phyloP scores from a whole-genome alignment of 2,797 vertebrate species.

The Jordanella pulchra region DNA sequence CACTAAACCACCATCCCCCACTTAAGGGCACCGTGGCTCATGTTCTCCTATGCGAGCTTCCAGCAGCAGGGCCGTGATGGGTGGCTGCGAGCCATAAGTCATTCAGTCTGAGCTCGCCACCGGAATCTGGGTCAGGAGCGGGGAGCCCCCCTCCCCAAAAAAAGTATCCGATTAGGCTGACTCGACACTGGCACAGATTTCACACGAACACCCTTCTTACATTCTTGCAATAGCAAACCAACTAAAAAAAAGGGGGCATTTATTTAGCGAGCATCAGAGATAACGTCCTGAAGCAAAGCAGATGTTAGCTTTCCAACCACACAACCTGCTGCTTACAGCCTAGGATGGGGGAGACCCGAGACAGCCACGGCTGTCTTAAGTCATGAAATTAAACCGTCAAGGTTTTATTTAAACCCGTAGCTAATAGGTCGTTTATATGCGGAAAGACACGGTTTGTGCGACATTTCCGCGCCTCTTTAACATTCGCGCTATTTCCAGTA shows the following conservation, averaged over 20 bases:
- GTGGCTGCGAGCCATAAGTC: constrained; percentile 38
- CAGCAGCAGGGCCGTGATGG: constrained; percentile 20
- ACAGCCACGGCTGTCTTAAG: background rate
- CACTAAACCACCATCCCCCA: constrained; percentile 8
- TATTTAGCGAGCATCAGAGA: background rate
- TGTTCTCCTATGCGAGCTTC: constrained; percentile 17
- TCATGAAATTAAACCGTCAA: no score
- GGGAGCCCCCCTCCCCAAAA: background rate
- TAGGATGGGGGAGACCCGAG: background rate
- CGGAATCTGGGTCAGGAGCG: constrained; percentile 46
- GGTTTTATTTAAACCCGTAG: background rate
- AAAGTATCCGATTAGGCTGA: constrained; percentile 9
- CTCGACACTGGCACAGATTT: background rate
- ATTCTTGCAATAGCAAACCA: background rate
- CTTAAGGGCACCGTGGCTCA: background rate
- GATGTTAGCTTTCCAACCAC: constrained; percentile 34
- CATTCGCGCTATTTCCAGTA: constrained; percentile 4
- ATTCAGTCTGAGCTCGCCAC: constrained; percentile 22
- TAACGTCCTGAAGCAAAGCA: constrained; percentile 15
- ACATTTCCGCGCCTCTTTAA: constrained; percentile 29
- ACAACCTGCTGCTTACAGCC: constrained; percentile 39
- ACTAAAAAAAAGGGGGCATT: background rate
- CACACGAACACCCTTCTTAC: background rate
- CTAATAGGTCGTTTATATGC: background rate
- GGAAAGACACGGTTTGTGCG: constrained; percentile 13